Evolutionary conservation across 2,888 invertebrate species (phyloP).

Genomic region (Podabrus alpinus): DNA sequence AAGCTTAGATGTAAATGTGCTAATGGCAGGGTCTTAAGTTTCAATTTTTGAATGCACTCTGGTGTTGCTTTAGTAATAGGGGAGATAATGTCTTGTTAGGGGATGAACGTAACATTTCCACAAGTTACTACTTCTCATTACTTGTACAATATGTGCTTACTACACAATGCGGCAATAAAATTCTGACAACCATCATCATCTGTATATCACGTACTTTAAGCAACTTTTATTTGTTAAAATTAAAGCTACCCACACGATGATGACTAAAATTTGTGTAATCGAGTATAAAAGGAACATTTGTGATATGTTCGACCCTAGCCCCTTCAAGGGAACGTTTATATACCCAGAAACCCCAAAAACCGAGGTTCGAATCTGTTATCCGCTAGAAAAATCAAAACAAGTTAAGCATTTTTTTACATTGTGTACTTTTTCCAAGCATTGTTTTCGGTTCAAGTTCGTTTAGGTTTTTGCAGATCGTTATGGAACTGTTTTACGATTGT

Average conservation of each 20-base stretch:
- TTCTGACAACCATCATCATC: not conserved
- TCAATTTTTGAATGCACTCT: not conserved
- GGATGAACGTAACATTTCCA: not conserved
- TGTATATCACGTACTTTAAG: not conserved
- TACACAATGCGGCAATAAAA: not conserved
- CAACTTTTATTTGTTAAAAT: not conserved
- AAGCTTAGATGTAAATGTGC: not conserved
- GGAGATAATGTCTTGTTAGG: not conserved
- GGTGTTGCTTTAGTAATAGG: not conserved
- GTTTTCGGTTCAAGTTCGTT: conserved; percentile 14
- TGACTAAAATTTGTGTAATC: not conserved
- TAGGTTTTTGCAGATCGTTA: conserved; percentile 24
- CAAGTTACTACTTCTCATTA: not conserved
- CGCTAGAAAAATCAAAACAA: not conserved
- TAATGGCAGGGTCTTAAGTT: not conserved
- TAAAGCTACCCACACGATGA: not conserved
- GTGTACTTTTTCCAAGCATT: conserved; percentile 1
- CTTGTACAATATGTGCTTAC: not conserved
- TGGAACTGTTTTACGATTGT: conserved; percentile 24
- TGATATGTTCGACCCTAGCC: not conserved
- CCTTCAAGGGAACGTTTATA: too few species aligned
- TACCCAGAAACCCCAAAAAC: not conserved
- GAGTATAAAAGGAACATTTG: not conserved
- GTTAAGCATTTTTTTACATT: not conserved
- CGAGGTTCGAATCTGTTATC: not conserved